These are phyloP conservation scores for Megatriorchis doriae DNA, from an alignment of 2,113 vertebrate species.

Conservation along the genomic window DNA sequence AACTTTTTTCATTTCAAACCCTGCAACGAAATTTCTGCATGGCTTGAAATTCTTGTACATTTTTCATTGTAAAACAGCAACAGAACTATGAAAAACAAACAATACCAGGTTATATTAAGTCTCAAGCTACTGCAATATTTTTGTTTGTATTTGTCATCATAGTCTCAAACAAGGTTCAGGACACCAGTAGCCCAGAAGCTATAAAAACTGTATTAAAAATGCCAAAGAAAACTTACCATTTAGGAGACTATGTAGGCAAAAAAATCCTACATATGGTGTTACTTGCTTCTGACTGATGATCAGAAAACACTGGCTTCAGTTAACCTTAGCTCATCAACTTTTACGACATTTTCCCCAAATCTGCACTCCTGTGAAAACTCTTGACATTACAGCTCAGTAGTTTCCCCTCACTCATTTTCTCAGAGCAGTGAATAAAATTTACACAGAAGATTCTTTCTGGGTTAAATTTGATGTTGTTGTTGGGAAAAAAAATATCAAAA, in stretches of 20 bases:
- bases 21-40: background rate
- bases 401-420: background rate
- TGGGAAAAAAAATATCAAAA: background rate
- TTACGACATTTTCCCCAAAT: background rate
- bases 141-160: background rate
- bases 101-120: background rate
- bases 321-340: background rate
- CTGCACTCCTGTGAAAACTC: background rate
- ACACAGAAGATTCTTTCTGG: background rate
- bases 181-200: background rate
- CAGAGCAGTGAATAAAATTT: background rate
- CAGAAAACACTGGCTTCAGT: background rate
- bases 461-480: background rate
- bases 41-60: background rate
- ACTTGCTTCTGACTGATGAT: background rate
- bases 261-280: fast-evolving
- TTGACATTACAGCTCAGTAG: background rate
- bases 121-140: background rate
- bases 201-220: background rate
- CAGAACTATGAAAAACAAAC: background rate
- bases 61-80: background rate
- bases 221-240: background rate
- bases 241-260: background rate
- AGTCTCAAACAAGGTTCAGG: background rate
- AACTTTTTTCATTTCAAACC: background rate